Base-by-base conservation (phyloP, 1,140 invertebrate species). In the Cryptotermes secundus region DNA sequence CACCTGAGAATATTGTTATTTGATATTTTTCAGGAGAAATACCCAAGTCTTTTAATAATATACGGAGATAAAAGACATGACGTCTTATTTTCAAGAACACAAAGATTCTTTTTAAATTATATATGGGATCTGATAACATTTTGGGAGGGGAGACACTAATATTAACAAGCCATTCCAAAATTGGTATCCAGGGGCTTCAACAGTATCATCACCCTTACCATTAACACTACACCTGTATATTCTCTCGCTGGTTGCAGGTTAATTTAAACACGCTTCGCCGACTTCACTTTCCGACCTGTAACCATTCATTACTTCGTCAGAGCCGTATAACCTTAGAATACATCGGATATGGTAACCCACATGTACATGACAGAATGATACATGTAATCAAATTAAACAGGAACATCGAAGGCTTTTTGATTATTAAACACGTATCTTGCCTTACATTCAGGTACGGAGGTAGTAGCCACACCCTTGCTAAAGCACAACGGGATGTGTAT, bases 341-440 rank as follows among this genome's bases (percentile, higher is more conserved):
- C 59, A 31, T 72, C 59, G 4, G n/a, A n/a, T 31, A 72, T 72
- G 59, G 59, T 72, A n/a, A 31, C 59, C 59, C 59, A 72, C 59
- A 72, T 31, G 59, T 72, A 72, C 59, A 31, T 72, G 59, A 72
- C 59, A 72, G 59, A 72, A 72, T 72, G 59, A 72, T 72, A 72
- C 59, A 72, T 72, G 59, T 72, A 72, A 72, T 72, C 59, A 72
- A 72, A 72, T 72, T 72, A 72, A 72, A 26, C 59, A 72, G 59
- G 9, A n/a, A 72, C 59, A 72, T 72, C n/a, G 59, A 72, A 72
- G 53, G 59, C 59, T 72, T 72, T 72, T 72, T 72, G 59, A 72
- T 72, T 72, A 72, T 72, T 72, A 72, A 72, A 72, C 31, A 72
- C 59, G 26, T 72, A 72, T 72, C 59, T 72, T 72, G 31, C 59